Evolutionary conservation across 1,140 invertebrate genomes (phyloP).

Genomic region (Drosophila watanabei): DNA sequence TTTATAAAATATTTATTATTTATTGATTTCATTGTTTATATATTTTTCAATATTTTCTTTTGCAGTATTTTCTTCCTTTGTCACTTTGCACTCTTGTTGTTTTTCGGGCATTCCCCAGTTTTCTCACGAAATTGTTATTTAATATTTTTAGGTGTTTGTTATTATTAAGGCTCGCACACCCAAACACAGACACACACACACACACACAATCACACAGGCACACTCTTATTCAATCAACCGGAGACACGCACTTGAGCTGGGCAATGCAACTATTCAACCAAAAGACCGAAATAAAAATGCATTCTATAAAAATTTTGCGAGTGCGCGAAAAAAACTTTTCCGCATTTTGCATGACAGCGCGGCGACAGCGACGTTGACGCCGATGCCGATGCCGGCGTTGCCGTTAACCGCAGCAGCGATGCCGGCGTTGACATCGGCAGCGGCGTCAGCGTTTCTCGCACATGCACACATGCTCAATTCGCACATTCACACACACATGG

Average conservation of each 20-base stretch:
- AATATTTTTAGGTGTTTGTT: conserved; percentile 15
- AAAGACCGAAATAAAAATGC: conserved; percentile 83
- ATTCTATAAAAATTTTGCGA: conserved; percentile 83
- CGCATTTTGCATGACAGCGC: conserved; percentile 79
- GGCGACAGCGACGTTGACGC: conserved; percentile 49
- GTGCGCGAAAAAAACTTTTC: conserved; percentile 83
- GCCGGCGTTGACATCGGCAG: conserved; percentile 22
- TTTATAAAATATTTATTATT: neutral
- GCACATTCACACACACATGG: conserved; percentile 21
- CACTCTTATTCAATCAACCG: conserved; percentile 50
- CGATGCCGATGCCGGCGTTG: conserved; percentile 24
- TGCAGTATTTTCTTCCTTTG: neutral
- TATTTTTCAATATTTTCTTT: neutral
- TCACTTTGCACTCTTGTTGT: conserved; percentile 29
- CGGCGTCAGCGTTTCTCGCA: conserved; percentile 47
- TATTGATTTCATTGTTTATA: neutral
- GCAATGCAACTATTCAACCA: conserved; percentile 82
- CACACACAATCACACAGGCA: conserved; percentile 31
- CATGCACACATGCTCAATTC: conserved; percentile 14
- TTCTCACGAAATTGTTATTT: conserved; percentile 54
- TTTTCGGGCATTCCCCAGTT: conserved; percentile 22
- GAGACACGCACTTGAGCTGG: conserved; percentile 60
- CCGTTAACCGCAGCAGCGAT: conserved; percentile 42
- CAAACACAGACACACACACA: conserved; percentile 9
- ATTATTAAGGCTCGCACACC: conserved; percentile 30